phyloP scores from a whole-genome alignment of 2,113 vertebrate genomes.

The Scomber scombrus region DNA sequence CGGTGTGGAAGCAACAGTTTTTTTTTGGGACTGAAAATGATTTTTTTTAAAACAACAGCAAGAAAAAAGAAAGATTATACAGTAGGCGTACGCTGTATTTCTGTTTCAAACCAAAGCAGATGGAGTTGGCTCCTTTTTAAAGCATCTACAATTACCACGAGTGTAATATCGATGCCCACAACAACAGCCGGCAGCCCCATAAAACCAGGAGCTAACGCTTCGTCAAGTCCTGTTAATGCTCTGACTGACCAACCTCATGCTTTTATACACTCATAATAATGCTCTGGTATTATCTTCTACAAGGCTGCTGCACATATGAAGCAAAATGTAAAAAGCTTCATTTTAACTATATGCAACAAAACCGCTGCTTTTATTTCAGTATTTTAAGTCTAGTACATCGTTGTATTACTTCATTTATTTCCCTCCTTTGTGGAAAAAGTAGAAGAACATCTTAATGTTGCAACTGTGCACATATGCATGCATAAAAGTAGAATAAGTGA shows the following conservation, averaged over 20 bases:
- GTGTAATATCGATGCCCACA: slow-evolving; percentile 14
- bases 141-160: not conserved
- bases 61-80: not conserved
- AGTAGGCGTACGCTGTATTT: slow-evolving; percentile 18
- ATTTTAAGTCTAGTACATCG: not conserved
- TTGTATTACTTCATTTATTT: not conserved
- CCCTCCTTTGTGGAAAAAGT: not conserved
- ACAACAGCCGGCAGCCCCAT: not conserved
- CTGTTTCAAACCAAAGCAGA: slow-evolving; percentile 8
- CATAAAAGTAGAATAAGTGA: no score
- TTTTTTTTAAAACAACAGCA: not conserved
- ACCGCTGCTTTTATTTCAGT: not conserved
- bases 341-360: no score
- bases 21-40: not conserved
- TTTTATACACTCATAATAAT: not conserved
- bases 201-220: not conserved
- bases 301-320: not conserved
- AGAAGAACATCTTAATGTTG: not conserved
- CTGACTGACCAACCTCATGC: not conserved
- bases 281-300: not conserved
- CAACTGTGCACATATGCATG: no score
- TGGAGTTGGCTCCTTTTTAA: slow-evolving; percentile 21
- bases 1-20: no score
- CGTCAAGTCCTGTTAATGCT: slow-evolving; percentile 26
- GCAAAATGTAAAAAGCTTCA: no score